Conservation (phyloP, 2,797 vertebrate genomes). For the Numenius phaeopus region DNA sequence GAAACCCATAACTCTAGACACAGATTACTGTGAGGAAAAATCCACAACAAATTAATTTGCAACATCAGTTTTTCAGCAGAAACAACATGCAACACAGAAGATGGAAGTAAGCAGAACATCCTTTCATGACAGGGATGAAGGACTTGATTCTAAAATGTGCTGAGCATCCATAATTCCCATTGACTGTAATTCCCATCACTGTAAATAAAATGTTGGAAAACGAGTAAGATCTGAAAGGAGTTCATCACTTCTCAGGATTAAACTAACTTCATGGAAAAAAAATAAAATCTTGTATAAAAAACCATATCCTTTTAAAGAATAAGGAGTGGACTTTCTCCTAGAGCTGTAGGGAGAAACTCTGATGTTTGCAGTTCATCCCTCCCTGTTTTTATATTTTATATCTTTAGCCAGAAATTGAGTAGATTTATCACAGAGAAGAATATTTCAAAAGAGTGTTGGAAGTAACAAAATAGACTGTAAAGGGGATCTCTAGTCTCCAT, state of each 20-base stretch:
- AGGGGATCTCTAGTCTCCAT: not conserved
- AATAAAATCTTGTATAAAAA: not conserved
- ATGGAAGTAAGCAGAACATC: not conserved
- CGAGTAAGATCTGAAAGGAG: not conserved
- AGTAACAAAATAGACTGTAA: not conserved
- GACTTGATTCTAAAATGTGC: not conserved
- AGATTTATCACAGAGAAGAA: not conserved
- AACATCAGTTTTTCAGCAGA: not conserved
- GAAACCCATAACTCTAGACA: not conserved
- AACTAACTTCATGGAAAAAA: not conserved
- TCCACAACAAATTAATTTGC: not conserved
- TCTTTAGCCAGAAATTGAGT: not conserved
- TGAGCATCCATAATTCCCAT: not conserved
- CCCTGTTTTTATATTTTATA: not conserved
- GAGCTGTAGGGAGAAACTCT: not conserved
- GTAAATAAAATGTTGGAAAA: not conserved
- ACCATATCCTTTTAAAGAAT: not conserved
- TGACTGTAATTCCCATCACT: fast-evolving
- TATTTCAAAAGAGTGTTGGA: not conserved
- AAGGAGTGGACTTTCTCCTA: not conserved
- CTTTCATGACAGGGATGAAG: not conserved
- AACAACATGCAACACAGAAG: not conserved
- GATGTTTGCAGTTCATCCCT: not conserved
- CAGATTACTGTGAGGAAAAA: not conserved
- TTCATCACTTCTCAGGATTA: not conserved